phyloP scores from a whole-genome alignment of 2,888 invertebrate genomes.

The Dryocosmus kuriphilus region DNA sequence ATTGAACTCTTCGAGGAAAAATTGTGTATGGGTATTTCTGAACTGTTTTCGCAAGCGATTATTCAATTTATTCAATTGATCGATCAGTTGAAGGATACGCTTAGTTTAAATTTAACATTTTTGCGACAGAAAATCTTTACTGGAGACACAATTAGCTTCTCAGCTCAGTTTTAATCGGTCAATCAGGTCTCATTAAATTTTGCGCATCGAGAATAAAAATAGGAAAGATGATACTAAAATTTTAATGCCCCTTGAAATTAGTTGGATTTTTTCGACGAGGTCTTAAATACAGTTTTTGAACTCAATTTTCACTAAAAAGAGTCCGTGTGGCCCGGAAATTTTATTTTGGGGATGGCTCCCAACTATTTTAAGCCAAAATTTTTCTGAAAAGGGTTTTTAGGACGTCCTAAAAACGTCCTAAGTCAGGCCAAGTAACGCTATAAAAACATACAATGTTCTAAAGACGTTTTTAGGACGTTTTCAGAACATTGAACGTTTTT shows the following conservation, averaged over 20 bases:
- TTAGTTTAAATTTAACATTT: conserved; percentile 9
- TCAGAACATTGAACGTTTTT: too few relatives aligned
- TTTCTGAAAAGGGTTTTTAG: too few relatives aligned
- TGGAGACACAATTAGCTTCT: neutral
- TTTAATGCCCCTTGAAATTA: conserved; percentile 22
- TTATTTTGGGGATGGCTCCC: too few relatives aligned
- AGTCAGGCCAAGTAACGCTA: too few relatives aligned
- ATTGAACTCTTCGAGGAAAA: conserved; percentile 7
- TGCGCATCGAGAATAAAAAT: neutral
- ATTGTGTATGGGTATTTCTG: neutral
- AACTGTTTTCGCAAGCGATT: neutral
- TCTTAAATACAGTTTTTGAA: too few relatives aligned
- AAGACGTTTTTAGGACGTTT: too few relatives aligned
- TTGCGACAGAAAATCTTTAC: conserved; percentile 1
- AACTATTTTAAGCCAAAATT: too few relatives aligned
- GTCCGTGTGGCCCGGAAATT: too few relatives aligned
- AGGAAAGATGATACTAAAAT: conserved; percentile 14
- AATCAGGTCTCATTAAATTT: neutral
- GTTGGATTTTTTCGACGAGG: too few relatives aligned
- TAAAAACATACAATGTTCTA: too few relatives aligned
- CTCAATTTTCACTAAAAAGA: too few relatives aligned
- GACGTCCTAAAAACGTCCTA: too few relatives aligned
- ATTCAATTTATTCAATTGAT: neutral
- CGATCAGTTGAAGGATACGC: neutral
- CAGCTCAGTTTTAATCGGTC: neutral